phyloP scores from a whole-genome alignment of 2,888 invertebrate species.

The Oligia fasciuncula region DNA sequence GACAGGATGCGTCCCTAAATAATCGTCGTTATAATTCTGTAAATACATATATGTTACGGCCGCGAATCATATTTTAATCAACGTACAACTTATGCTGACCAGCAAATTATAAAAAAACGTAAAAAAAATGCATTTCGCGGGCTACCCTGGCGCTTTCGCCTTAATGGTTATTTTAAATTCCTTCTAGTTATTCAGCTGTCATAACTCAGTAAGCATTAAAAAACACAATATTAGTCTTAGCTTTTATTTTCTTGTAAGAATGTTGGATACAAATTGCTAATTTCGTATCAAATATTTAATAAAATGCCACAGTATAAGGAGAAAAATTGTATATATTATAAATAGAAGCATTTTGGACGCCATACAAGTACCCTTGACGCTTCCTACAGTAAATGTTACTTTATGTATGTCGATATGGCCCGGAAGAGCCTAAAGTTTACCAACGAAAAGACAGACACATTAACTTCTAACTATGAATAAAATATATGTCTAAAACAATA shows the following conservation, averaged over 20 bases:
- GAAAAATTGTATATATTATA: conserved; percentile 86
- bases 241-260: conserved; percentile 87
- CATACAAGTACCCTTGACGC: conserved; percentile 61
- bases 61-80: too few relatives aligned
- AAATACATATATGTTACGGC: too few relatives aligned
- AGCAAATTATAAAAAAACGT: too few relatives aligned
- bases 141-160: too few relatives aligned
- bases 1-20: too few relatives aligned
- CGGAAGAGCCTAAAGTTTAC: conserved; percentile 51
- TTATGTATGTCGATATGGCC: conserved; percentile 54
- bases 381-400: conserved; percentile 67
- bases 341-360: conserved; percentile 77
- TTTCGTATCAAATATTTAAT: conserved; percentile 86
- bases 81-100: too few relatives aligned
- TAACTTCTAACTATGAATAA: conserved; percentile 80
- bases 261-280: conserved; percentile 86
- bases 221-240: conserved; percentile 75
- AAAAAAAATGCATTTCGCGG: too few relatives aligned
- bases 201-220: conserved; percentile 52
- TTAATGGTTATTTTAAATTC: too few relatives aligned
- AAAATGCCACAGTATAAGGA: conserved; percentile 84
- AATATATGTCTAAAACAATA: conserved; percentile 79
- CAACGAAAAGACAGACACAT: conserved; percentile 81
- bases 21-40: too few relatives aligned
- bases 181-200: too few relatives aligned